Evolutionary conservation across 1,140 invertebrate genomes (phyloP).

Genomic region (Aphaenogaster rudis): DNA sequence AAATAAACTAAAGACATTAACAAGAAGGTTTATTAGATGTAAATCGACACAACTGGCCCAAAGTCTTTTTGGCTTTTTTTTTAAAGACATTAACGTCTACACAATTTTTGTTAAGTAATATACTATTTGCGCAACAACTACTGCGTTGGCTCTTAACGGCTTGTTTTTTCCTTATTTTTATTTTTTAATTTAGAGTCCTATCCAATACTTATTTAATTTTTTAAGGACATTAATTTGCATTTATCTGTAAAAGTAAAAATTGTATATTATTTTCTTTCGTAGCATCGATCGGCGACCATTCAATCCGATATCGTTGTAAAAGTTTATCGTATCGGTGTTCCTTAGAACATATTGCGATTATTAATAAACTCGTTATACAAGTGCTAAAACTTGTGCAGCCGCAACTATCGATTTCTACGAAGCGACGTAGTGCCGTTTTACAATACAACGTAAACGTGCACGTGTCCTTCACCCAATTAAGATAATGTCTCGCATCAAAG

Average conservation of each 20-base stretch:
- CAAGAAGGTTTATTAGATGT: no score
- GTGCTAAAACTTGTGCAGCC: background rate
- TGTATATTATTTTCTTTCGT: background rate
- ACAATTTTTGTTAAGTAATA: no score
- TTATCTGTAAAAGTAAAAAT: no score
- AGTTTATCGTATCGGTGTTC: background rate
- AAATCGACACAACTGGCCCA: no score
- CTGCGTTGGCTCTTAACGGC: no score
- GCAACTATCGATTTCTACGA: constrained; percentile 31
- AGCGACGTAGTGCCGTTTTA: background rate
- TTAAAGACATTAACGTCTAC: no score
- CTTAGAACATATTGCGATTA: constrained; percentile 11
- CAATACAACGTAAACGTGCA: background rate
- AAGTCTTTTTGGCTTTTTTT: no score
- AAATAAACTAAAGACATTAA: background rate
- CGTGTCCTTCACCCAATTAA: constrained; percentile 47
- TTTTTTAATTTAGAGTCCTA: background rate
- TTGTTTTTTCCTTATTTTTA: background rate
- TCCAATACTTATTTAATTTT: no score
- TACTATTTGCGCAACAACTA: no score
- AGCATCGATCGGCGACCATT: background rate
- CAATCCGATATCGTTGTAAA: background rate
- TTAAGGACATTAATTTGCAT: no score
- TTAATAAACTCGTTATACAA: background rate
- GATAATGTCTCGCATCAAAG: constrained; percentile 42